These are phyloP conservation scores for Brachypteracias leptosomus DNA, from an alignment of 2,113 vertebrate genomes.

Conservation along the genomic window DNA sequence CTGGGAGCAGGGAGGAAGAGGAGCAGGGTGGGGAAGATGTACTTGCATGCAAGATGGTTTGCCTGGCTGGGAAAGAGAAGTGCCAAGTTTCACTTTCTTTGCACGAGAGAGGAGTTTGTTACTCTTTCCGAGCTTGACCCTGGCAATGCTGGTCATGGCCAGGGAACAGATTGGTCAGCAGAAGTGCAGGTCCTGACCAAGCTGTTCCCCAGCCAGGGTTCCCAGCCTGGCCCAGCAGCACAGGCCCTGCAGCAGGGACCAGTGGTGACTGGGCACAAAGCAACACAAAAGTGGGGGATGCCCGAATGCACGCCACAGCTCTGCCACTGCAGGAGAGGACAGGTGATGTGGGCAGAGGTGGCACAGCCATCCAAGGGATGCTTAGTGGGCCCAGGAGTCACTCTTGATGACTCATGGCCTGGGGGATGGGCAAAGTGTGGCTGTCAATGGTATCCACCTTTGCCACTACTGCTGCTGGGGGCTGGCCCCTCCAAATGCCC, in stretches of 20 bases:
- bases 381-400: fast-evolving
- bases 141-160: background rate
- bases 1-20: background rate
- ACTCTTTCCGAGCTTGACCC: fast-evolving
- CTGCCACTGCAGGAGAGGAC: background rate
- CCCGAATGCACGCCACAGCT: background rate
- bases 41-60: background rate
- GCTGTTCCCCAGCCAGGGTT: background rate
- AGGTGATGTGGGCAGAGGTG: background rate
- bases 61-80: background rate
- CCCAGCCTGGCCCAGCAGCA: background rate
- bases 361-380: background rate
- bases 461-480: background rate
- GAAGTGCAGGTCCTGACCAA: background rate
- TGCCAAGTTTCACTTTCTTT: background rate
- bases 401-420: background rate
- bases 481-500: background rate
- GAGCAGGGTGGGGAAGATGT: background rate
- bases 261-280: background rate
- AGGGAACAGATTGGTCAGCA: background rate
- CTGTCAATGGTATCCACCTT: background rate
- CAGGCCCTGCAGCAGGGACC: fast-evolving
- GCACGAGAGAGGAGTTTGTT: background rate
- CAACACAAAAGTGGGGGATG: background rate
- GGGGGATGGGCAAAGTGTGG: background rate